These are phyloP conservation scores for Amphiura filiformis DNA, from an alignment of 35 echinoderm and acorn worm genomes.

Conservation along the genomic window DNA sequence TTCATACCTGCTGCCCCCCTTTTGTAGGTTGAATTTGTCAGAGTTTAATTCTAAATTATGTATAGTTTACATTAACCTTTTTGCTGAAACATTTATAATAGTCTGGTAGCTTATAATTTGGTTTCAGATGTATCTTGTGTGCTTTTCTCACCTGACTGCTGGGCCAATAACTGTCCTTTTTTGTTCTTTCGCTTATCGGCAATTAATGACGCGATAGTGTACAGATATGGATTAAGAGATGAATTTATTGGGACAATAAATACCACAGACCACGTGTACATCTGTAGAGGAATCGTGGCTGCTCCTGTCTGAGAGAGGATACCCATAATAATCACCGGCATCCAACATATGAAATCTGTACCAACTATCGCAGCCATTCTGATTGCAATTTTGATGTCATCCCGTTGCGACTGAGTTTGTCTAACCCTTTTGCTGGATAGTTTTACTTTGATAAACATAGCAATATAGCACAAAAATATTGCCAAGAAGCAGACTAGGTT, in stretches of 20 bases:
- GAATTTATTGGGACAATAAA: conserved; percentile 67
- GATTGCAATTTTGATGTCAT: conserved; percentile 79
- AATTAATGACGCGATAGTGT: conserved; percentile 37
- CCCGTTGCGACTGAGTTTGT: not conserved
- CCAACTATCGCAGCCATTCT: conserved; percentile 89
- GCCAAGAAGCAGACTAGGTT: conserved; percentile 52
- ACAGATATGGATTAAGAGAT: conserved; percentile 53
- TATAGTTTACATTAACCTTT: too few species aligned
- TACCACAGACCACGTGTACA: conserved; percentile 44
- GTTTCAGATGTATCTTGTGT: too few species aligned
- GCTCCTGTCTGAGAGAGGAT: conserved; percentile 50
- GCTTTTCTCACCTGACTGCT: too few species aligned
- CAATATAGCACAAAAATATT: conserved; percentile 52
- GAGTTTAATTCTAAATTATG: too few species aligned
- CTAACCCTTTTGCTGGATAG: not conserved
- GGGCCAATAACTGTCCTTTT: too few species aligned
- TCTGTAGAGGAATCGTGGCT: conserved; percentile 16
- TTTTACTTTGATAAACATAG: conserved; percentile 71
- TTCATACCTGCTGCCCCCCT: too few species aligned
- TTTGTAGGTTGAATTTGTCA: too few species aligned
- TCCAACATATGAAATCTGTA: conserved; percentile 84
- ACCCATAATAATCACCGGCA: conserved; percentile 78
- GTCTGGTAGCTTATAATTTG: too few species aligned
- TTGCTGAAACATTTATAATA: too few species aligned
- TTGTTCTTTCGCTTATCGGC: too few species aligned